phyloP scores from a whole-genome alignment of 2,797 vertebrate species.

The Serranus cabrilla region DNA sequence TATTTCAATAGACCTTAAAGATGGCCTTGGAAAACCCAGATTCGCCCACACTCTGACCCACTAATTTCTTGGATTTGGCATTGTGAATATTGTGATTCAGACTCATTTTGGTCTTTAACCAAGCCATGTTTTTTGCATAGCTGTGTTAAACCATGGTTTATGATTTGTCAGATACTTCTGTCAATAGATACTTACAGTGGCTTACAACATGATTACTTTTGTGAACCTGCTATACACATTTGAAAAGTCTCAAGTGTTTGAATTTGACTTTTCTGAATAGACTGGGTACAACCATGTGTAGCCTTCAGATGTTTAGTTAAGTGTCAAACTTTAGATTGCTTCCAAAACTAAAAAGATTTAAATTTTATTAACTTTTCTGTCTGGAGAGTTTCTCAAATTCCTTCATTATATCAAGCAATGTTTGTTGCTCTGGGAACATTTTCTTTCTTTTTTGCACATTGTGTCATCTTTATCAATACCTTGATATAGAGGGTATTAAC shows the following conservation, averaged over 20 bases:
- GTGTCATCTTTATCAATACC: slow-evolving; percentile 3
- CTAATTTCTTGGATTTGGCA: neutral
- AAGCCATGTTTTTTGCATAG: neutral
- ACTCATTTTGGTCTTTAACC: neutral
- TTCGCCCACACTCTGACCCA: too few species aligned
- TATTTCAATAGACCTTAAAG: neutral
- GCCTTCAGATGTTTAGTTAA: neutral
- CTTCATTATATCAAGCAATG: neutral
- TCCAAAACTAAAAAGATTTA: neutral
- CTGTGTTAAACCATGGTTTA: neutral
- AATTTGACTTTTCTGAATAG: neutral
- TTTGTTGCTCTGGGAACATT: neutral
- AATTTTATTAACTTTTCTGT: neutral
- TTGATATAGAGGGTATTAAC: neutral
- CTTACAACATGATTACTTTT: slow-evolving; percentile 7
- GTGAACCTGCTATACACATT: neutral
- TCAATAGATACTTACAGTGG: too few species aligned
- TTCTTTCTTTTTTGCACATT: neutral
- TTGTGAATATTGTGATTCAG: neutral
- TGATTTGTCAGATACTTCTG: neutral
- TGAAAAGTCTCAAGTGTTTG: neutral
- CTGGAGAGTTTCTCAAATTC: neutral
- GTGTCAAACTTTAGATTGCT: neutral
- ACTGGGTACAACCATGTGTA: neutral
- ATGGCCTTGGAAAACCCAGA: neutral